A percentile compares a stretch with the other conserved stretches of the same genome.
phyloP scores from a whole-genome alignment of 2,888 invertebrate species.

The Andrena hattorfiana region DNA sequence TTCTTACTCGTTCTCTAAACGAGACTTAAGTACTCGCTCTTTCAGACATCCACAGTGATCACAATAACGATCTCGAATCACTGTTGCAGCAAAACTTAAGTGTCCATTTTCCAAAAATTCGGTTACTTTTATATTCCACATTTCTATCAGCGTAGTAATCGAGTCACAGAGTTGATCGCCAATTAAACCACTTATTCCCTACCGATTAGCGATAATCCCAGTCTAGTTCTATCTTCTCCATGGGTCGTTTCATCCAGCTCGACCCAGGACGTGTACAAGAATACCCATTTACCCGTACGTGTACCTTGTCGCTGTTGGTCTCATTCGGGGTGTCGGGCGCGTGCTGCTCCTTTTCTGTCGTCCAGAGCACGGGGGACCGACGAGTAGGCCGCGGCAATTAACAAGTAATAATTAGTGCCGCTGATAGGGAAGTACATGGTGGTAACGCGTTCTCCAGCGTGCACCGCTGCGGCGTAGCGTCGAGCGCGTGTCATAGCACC shows the following conservation, averaged over 20 bases:
- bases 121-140: too few relatives aligned
- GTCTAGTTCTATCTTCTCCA: not conserved
- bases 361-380: not conserved
- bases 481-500: constrained; percentile 49
- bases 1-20: not conserved
- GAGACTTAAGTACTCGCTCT: too few relatives aligned
- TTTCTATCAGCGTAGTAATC: too few relatives aligned
- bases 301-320: constrained; percentile 3
- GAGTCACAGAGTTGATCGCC: too few relatives aligned
- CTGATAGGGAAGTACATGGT: constrained; percentile 61
- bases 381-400: constrained; percentile 66
- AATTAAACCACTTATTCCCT: too few relatives aligned
- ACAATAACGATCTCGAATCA: not conserved
- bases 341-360: constrained; percentile 11
- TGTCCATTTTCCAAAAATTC: too few relatives aligned
- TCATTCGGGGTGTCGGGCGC: constrained; percentile 3
- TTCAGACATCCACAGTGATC: too few relatives aligned
- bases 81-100: not conserved
- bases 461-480: constrained; percentile 1
- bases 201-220: not conserved
- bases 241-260: not conserved
- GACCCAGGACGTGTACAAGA: not conserved
- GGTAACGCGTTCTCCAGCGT: constrained; percentile 31
- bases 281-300: not conserved
- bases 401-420: constrained; percentile 73